These are phyloP conservation scores for Chrysolina oricalcia DNA, from an alignment of 2,888 invertebrate genomes.

Conservation along the genomic window DNA sequence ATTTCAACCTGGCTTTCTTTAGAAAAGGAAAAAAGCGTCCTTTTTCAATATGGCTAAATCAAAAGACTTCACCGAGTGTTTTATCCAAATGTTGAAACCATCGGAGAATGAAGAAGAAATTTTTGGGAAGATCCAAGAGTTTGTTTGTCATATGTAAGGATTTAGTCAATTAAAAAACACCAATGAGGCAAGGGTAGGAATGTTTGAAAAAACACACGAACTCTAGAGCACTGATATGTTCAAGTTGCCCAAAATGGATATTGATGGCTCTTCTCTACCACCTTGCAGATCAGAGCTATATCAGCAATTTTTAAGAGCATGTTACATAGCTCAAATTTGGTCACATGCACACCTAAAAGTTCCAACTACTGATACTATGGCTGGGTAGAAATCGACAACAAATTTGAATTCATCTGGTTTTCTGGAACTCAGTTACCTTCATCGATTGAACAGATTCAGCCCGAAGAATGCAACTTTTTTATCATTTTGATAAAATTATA, in stretches of 20 bases:
- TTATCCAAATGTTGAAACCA: neutral
- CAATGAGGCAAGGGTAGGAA: neutral
- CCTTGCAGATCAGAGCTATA: no score
- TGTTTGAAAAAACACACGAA: neutral
- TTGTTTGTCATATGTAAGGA: neutral
- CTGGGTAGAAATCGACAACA: constrained; percentile 29
- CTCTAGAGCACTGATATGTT: neutral
- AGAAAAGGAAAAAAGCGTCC: neutral
- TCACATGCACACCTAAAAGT: constrained; percentile 25
- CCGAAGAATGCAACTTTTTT: no score
- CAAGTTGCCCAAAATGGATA: neutral
- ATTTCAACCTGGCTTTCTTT: no score
- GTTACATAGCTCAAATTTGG: constrained; percentile 28
- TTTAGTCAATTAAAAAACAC: neutral
- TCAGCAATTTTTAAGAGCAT: constrained; percentile 18
- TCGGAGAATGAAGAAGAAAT: neutral
- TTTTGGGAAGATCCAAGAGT: neutral
- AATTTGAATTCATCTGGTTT: no score
- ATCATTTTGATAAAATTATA: no score
- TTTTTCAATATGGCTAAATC: neutral
- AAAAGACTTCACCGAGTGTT: neutral
- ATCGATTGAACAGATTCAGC: no score
- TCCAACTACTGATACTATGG: constrained; percentile 24
- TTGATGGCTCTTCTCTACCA: neutral
- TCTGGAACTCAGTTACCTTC: no score